phyloP scores from a whole-genome alignment of 2,797 vertebrate genomes.

The Strix occidentalis region DNA sequence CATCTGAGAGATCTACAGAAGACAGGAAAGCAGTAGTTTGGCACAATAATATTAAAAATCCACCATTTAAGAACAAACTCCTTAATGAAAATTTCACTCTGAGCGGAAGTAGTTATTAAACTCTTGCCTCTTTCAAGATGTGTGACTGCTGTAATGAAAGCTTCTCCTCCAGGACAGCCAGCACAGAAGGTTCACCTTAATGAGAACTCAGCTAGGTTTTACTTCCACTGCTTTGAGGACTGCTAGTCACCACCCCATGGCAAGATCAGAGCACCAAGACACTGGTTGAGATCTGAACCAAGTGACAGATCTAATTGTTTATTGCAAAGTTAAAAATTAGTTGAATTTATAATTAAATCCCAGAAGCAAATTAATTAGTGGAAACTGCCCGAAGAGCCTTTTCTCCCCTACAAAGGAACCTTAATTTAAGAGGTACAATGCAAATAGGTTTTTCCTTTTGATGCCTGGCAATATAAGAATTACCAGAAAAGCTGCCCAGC shows the following conservation, averaged over 20 bases:
- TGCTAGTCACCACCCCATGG: neutral
- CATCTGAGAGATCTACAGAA: neutral
- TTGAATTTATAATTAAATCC: neutral
- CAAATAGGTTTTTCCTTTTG: neutral
- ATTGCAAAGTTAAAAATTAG: neutral
- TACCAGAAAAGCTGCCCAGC: neutral
- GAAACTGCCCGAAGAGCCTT: neutral
- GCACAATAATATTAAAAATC: accelerated
- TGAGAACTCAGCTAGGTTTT: neutral
- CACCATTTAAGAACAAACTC: neutral
- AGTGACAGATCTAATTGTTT: neutral
- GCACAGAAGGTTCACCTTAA: neutral
- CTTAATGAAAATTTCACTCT: neutral
- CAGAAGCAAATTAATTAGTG: slow-evolving; percentile 16
- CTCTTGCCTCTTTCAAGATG: neutral
- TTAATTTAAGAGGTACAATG: neutral
- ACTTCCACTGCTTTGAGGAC: neutral
- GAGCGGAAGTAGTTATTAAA: neutral
- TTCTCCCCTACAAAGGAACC: neutral
- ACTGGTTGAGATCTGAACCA: neutral
- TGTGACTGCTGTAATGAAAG: neutral
- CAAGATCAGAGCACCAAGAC: neutral
- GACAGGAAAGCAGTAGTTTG: neutral
- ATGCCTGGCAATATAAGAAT: neutral
- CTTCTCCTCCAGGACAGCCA: neutral